Percentiles rank a stretch among this genome's conserved stretches.
phyloP scores from a whole-genome alignment of 1,140 invertebrate species.

The Polyergus mexicanus region DNA sequence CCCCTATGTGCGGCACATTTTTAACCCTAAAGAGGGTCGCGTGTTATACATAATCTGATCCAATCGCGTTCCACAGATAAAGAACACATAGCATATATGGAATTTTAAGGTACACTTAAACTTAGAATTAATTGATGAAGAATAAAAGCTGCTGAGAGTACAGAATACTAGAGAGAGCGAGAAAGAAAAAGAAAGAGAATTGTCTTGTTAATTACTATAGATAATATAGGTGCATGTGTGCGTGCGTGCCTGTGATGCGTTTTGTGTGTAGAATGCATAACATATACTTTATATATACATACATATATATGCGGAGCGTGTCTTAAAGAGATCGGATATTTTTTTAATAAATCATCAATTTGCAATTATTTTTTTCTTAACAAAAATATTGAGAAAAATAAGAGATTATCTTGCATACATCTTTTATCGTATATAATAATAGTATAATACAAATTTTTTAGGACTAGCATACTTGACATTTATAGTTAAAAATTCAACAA shows the following conservation, averaged over 20 bases:
- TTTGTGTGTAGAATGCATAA: no score
- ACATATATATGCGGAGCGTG: background rate
- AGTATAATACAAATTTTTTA: no score
- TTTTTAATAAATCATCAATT: background rate
- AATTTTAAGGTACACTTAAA: constrained; percentile 78
- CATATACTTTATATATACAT: constrained; percentile 10
- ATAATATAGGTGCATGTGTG: constrained; percentile 79
- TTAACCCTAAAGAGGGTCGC: constrained; percentile 32
- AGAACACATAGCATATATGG: constrained; percentile 69
- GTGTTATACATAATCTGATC: constrained; percentile 49
- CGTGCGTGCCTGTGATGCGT: constrained; percentile 55
- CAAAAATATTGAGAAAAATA: background rate
- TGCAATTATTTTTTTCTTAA: background rate
- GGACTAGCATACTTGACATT: no score
- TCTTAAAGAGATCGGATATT: background rate
- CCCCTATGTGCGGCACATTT: constrained; percentile 57
- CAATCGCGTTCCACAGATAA: constrained; percentile 59
- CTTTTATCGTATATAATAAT: background rate
- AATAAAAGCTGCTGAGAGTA: constrained; percentile 71
- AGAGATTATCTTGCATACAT: background rate
- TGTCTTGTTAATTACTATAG: constrained; percentile 85
- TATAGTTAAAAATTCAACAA: no score
- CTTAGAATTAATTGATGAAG: constrained; percentile 78
- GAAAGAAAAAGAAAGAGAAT: constrained; percentile 68
- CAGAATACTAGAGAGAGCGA: constrained; percentile 47